Evolutionary conservation across 2,888 invertebrate genomes (phyloP).

Genomic region (Cheilosia soror): DNA sequence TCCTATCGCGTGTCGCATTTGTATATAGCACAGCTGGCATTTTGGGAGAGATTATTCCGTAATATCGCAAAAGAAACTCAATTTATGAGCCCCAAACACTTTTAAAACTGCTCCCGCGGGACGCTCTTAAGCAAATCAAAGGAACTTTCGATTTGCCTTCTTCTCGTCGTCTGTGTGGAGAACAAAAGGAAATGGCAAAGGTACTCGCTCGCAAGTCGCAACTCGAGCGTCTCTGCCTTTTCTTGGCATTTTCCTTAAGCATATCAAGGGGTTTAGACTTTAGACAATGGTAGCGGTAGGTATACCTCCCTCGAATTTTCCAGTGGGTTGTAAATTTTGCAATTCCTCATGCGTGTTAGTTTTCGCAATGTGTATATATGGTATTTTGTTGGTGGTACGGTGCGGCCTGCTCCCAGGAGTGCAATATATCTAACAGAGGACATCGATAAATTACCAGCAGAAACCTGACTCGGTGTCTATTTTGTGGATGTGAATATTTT

Average conservation of each 20-base stretch:
- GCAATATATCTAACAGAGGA: slow-evolving; percentile 70
- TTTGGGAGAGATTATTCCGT: slow-evolving; percentile 68
- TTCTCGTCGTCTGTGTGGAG: background rate
- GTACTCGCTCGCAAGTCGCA: background rate
- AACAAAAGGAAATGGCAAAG: slow-evolving; percentile 44
- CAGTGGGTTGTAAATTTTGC: slow-evolving; percentile 72
- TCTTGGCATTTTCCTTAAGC: slow-evolving; percentile 24
- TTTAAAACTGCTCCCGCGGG: slow-evolving; percentile 74
- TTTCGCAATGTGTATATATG: slow-evolving; percentile 44
- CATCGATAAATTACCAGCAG: slow-evolving; percentile 73
- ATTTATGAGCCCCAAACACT: slow-evolving; percentile 71
- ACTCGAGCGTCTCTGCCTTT: background rate
- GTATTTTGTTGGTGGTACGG: slow-evolving; percentile 7
- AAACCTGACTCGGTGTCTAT: slow-evolving; percentile 56
- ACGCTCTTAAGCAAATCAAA: slow-evolving; percentile 73
- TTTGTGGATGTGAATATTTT: slow-evolving; percentile 62
- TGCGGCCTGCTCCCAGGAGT: slow-evolving; percentile 62
- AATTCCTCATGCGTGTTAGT: slow-evolving; percentile 75
- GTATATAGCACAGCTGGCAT: slow-evolving; percentile 59
- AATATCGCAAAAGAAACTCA: slow-evolving; percentile 63
- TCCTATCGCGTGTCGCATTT: background rate
- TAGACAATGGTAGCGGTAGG: background rate
- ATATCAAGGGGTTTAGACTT: slow-evolving; percentile 56
- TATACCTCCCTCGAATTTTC: slow-evolving; percentile 17
- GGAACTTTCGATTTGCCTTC: slow-evolving; percentile 65